Percentiles rank a stretch among this genome's conserved stretches.
Evolutionary conservation across 2,888 invertebrate genomes (phyloP).

Genomic region (Idaea aversata): DNA sequence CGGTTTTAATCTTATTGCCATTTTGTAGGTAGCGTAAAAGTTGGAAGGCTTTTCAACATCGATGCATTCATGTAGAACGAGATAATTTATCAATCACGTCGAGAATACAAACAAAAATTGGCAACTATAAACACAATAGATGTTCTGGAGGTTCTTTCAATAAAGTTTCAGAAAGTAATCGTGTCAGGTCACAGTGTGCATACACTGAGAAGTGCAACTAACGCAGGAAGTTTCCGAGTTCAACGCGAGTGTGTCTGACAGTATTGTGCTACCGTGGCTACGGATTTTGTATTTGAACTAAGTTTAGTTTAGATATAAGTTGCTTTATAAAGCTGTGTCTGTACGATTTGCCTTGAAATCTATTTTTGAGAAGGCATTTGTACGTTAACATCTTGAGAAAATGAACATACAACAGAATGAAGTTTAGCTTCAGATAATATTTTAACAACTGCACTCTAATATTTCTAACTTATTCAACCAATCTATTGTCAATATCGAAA

Average conservation of each 20-base stretch:
- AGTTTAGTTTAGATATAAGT: background rate
- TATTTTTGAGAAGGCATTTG: background rate
- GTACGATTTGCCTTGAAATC: background rate
- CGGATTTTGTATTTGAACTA: background rate
- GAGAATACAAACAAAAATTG: background rate
- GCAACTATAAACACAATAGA: slow-evolving; percentile 1
- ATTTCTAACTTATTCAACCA: background rate
- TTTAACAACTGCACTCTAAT: background rate
- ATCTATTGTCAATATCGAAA: background rate
- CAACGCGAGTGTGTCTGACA: background rate
- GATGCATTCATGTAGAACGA: background rate
- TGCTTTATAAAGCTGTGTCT: background rate
- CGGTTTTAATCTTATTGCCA: background rate
- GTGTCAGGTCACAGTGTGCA: background rate
- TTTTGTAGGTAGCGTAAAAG: background rate
- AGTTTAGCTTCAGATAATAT: background rate
- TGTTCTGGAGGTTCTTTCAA: background rate
- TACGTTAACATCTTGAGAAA: background rate
- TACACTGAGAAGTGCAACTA: background rate
- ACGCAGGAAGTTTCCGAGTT: background rate
- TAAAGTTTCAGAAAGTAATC: background rate
- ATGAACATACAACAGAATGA: background rate
- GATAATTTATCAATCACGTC: slow-evolving; percentile 1
- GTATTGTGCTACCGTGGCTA: background rate
- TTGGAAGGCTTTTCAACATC: background rate